A percentile compares a stretch with the other conserved stretches of the same genome.
These are phyloP conservation scores for Apis dorsata DNA, from an alignment of 1,140 invertebrate species.

Conservation along the genomic window DNA sequence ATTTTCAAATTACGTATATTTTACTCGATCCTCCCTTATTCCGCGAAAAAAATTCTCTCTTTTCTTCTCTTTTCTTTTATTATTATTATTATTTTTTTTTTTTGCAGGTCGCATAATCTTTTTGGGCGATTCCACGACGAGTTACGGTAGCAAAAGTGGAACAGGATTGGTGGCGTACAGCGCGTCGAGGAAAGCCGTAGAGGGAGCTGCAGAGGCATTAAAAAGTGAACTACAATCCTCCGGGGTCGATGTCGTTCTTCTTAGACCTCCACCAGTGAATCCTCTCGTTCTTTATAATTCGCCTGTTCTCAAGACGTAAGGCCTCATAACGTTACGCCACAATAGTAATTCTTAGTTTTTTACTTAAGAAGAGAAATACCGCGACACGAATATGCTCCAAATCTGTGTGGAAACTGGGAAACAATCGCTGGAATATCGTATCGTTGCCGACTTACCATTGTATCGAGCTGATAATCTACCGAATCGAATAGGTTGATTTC, in stretches of 20 bases:
- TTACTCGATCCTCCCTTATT: neutral
- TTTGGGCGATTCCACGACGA: constrained; percentile 75
- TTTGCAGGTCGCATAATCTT: constrained; percentile 78
- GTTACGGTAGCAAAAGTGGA: constrained; percentile 72
- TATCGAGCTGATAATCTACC: too few species aligned
- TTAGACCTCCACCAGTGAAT: constrained; percentile 86
- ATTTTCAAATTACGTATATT: too few species aligned
- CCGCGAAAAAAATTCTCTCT: too few species aligned
- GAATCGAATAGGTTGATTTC: too few species aligned
- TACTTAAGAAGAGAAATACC: too few species aligned
- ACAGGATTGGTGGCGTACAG: constrained; percentile 84
- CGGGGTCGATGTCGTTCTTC: constrained; percentile 87
- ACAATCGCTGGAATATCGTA: too few species aligned
- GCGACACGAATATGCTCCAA: too few species aligned
- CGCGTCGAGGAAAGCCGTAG: constrained; percentile 85
- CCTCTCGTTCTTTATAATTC: constrained; percentile 83
- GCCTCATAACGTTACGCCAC: constrained; percentile 5
- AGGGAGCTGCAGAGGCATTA: constrained; percentile 86
- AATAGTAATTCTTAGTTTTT: neutral
- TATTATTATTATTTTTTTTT: constrained; percentile 8
- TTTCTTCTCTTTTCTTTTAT: too few species aligned
- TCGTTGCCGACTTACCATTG: too few species aligned
- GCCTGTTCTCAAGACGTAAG: constrained; percentile 81
- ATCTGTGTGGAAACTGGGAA: too few species aligned
- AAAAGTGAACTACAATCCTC: constrained; percentile 84